Base-by-base conservation (phyloP, 2,113 vertebrate genomes). In the Sylvia atricapilla region DNA sequence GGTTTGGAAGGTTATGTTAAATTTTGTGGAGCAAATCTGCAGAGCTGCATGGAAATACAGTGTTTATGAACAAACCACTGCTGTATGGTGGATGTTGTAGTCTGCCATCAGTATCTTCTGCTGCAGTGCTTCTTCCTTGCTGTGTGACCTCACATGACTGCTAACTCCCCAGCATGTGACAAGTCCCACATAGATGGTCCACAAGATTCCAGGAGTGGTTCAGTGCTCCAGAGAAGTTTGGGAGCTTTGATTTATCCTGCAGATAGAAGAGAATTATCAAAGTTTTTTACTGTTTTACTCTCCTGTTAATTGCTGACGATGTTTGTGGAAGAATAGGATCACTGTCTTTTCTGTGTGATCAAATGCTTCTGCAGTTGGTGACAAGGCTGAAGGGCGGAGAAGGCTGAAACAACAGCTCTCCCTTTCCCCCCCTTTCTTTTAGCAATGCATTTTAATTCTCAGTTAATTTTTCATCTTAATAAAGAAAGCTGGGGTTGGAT, bases 261-360 rank as follows among this genome's bases (percentile, higher is more conserved):
- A 93, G 95, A 89, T 85, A 89, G 79, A 93, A 82, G 62, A 73
- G 8, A 22, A 69, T 91, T 94, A 85, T 95, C 63, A 90, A 94
- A 93, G 70, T 94, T 92, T 94, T 70, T 55, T 47, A 39, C 33
- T 91, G 56, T 70, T 88, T 86, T 66, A 33, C 30, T 81, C 50
- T 77, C 50, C 39, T 91, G 39, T 69, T 84, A 41, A 53, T 74
- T 91, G 80, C 84, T 94, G 89, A 74, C 0, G 4, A 87, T 77
- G 37, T 55, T 93, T 70, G 55, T 46, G 68, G 56, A 93, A 96
- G 93, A 96, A 96, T 87, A 89, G 64, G 56, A 50, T 43, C 91
- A 78, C 68, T 96, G 94, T 95, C 31, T 94, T 90, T 84, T 81
- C 60, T 50, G 59, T 50, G 18, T 0, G 4, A 84, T 92, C 94